These are phyloP conservation scores for Ictalurus punctatus DNA, from an alignment of 2,113 vertebrate species.

Conservation along the genomic window DNA sequence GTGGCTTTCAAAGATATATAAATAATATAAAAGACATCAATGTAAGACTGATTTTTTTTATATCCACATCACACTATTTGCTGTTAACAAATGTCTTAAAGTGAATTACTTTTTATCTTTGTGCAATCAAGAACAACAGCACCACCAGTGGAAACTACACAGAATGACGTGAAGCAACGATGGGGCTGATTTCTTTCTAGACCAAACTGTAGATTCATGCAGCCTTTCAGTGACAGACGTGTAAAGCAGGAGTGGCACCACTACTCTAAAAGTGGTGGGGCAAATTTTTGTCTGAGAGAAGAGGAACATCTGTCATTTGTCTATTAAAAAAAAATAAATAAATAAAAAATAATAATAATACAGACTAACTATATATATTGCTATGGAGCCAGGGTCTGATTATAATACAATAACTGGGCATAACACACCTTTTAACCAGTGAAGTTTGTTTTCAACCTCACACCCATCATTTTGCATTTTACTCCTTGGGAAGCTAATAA, in stretches of 20 bases:
- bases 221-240: neutral
- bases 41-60: neutral
- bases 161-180: neutral
- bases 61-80: neutral
- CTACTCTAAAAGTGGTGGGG: too few species aligned
- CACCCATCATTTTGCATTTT: too few species aligned
- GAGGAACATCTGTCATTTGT: too few species aligned
- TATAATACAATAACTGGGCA: too few species aligned
- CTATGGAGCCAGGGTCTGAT: too few species aligned
- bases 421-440: too few species aligned
- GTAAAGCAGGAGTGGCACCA: neutral
- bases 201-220: neutral
- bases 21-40: neutral
- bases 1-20: neutral
- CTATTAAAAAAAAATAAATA: too few species aligned
- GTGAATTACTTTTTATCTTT: neutral
- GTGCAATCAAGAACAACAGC: neutral
- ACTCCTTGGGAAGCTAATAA: too few species aligned
- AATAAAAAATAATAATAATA: too few species aligned
- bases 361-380: too few species aligned
- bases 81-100: neutral
- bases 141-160: neutral
- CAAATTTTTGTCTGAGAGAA: too few species aligned
- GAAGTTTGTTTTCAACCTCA: too few species aligned
- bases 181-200: neutral